Evolutionary conservation across 2,888 invertebrate species (phyloP).

Genomic region (Cabera pusaria): DNA sequence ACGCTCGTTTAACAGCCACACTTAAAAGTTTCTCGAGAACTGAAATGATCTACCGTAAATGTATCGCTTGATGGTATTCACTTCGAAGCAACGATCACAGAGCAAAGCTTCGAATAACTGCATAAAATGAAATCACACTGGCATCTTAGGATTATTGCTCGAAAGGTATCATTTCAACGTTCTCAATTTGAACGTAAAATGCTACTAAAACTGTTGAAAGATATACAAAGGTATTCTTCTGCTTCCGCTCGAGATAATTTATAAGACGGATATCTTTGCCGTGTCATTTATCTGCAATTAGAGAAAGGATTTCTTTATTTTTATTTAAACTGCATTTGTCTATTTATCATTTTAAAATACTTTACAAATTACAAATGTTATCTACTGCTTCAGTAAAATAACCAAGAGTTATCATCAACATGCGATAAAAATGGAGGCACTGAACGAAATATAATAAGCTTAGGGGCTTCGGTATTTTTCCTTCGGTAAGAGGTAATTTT

Average conservation of each 20-base stretch:
- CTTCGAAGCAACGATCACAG: constrained; percentile 56
- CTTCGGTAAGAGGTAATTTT: constrained; percentile 53
- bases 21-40: constrained; percentile 53
- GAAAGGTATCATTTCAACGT: constrained; percentile 31
- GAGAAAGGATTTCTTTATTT: no score
- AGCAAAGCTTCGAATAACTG: constrained; percentile 51
- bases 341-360: no score
- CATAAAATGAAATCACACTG: constrained; percentile 50
- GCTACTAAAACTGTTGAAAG: constrained; percentile 21
- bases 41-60: constrained; percentile 68
- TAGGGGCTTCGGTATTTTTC: constrained; percentile 56
- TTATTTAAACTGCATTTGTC: no score
- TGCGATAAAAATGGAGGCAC: constrained; percentile 52
- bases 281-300: no score
- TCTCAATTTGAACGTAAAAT: no score
- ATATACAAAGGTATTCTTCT: constrained; percentile 20
- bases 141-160: constrained; percentile 43
- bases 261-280: no score
- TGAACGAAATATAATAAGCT: constrained; percentile 61
- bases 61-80: constrained; percentile 62
- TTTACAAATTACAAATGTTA: no score
- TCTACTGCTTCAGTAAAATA: constrained; percentile 40
- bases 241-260: constrained; percentile 7
- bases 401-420: constrained; percentile 54
- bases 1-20: constrained; percentile 44